These are phyloP conservation scores for Porites divaricata DNA, from an alignment of 92 coral and sea anemone species.

Conservation along the genomic window DNA sequence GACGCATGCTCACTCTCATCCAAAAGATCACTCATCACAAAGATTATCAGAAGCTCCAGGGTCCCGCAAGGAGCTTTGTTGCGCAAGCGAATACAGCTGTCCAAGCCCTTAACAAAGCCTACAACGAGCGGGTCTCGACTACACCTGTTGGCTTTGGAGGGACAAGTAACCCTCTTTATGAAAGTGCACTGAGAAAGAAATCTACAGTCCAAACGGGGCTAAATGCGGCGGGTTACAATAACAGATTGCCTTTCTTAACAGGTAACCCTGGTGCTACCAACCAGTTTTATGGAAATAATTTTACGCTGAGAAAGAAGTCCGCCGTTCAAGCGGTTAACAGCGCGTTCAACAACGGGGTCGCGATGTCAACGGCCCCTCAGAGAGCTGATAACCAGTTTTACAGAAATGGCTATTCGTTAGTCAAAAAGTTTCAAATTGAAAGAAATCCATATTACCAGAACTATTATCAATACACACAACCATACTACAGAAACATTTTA, in stretches of 20 bases:
- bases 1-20: conserved; percentile 83
- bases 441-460: conserved; percentile 78
- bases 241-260: conserved; percentile 28
- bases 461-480: conserved; percentile 48
- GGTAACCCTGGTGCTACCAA: background rate
- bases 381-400: conserved; percentile 17
- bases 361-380: conserved; percentile 16
- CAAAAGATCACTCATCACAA: conserved; percentile 88
- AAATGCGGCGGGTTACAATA: conserved; percentile 43
- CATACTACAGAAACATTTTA: conserved; percentile 71
- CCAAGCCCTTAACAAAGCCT: conserved; percentile 59
- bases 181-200: conserved; percentile 64
- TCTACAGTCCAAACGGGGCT: conserved; percentile 43
- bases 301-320: conserved; percentile 68
- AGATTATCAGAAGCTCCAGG: conserved; percentile 79
- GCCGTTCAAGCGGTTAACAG: conserved; percentile 35
- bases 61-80: conserved; percentile 68
- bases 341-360: conserved; percentile 54
- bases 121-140: conserved; percentile 47
- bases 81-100: conserved; percentile 82
- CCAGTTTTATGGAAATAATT: conserved; percentile 27
- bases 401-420: conserved; percentile 40
- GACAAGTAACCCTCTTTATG: conserved; percentile 4
- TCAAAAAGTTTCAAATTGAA: conserved; percentile 87
- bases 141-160: conserved; percentile 6